These are phyloP conservation scores for Bombus breviceps DNA, from an alignment of 1,140 invertebrate species.

Conservation along the genomic window DNA sequence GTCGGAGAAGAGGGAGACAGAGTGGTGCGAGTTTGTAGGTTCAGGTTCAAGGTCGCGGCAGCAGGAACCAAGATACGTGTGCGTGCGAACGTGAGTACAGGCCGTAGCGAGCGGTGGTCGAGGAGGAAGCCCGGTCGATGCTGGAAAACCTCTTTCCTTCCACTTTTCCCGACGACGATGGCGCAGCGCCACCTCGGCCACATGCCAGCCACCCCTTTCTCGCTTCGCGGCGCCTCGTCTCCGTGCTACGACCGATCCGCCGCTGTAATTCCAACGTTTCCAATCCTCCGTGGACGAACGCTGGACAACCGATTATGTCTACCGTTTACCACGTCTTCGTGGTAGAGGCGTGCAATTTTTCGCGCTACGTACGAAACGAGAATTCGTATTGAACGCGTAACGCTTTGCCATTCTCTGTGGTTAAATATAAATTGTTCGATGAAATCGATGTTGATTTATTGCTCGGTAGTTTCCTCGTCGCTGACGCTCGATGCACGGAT, in stretches of 20 bases:
- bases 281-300: not conserved
- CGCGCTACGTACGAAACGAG: too few species aligned
- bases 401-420: too few species aligned
- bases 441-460: not conserved
- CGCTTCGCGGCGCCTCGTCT: too few species aligned
- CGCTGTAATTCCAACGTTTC: not conserved
- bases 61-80: slow-evolving; percentile 45
- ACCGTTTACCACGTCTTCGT: too few species aligned
- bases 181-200: slow-evolving; percentile 34
- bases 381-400: too few species aligned
- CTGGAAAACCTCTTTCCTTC: slow-evolving; percentile 14
- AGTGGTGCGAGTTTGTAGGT: slow-evolving; percentile 43
- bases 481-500: not conserved
- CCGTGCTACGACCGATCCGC: not conserved
- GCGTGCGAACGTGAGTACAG: not conserved
- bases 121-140: slow-evolving; percentile 48
- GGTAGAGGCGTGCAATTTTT: too few species aligned
- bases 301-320: too few species aligned
- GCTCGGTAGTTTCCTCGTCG: not conserved
- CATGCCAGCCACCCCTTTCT: slow-evolving; percentile 9
- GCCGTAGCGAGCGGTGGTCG: not conserved
- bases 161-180: not conserved
- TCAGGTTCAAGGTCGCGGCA: slow-evolving; percentile 65
- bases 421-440: not conserved
- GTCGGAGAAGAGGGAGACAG: slow-evolving; percentile 2